Percentiles rank a stretch among this genome's conserved stretches.
Conservation (phyloP, 2,797 vertebrate genomes). For the Mormyrus hasselquistii region DNA sequence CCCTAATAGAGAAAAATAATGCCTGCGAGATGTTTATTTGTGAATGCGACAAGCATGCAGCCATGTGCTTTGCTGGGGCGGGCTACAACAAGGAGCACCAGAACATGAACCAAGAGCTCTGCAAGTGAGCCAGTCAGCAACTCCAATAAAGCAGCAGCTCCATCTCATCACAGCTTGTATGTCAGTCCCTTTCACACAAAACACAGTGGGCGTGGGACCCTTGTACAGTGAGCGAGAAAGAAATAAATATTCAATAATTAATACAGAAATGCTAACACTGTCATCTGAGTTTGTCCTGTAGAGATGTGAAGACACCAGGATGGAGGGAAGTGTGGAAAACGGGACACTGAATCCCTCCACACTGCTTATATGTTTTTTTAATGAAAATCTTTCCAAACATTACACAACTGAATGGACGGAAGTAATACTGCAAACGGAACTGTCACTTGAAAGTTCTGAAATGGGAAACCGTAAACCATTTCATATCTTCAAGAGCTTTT, state of each 20-base stretch:
- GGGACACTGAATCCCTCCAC: neutral
- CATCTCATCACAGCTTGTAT: neutral
- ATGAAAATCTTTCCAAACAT: neutral
- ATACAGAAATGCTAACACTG: neutral
- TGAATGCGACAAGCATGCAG: slow-evolving; percentile 68
- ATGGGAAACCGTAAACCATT: neutral
- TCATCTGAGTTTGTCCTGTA: neutral
- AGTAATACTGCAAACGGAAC: neutral
- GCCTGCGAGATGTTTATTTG: slow-evolving; percentile 68
- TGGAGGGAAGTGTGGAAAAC: neutral
- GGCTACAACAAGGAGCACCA: slow-evolving; percentile 48
- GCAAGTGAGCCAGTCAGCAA: slow-evolving; percentile 33
- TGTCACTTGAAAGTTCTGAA: neutral
- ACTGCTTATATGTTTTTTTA: neutral
- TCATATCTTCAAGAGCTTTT: neutral
- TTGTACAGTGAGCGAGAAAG: neutral
- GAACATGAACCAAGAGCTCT: slow-evolving; percentile 40
- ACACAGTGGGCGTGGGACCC: neutral
- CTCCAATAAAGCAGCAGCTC: neutral
- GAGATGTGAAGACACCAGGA: neutral
- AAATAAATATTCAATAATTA: neutral
- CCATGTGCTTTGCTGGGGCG: slow-evolving; percentile 62
- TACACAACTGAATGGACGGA: neutral
- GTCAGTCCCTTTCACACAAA: neutral
- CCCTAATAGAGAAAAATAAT: slow-evolving; percentile 52